phyloP scores from a whole-genome alignment of 2,113 vertebrate species.

The Xiphophorus maculatus region DNA sequence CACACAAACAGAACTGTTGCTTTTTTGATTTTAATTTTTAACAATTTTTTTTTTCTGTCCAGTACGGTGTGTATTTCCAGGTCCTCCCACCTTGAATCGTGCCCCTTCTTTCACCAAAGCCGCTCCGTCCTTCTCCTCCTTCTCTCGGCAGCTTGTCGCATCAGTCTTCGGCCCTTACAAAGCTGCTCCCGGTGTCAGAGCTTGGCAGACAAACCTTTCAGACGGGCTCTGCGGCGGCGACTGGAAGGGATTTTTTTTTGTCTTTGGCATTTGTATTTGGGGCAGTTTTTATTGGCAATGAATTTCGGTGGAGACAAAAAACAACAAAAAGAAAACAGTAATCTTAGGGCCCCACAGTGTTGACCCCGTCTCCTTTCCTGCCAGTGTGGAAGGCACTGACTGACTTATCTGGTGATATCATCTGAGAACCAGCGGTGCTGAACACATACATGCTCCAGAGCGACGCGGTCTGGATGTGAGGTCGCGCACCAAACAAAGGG shows the following conservation, averaged over 20 bases:
- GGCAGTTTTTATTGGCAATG: conserved; percentile 60
- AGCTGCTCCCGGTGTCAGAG: conserved; percentile 52
- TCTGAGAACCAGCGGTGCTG: conserved; percentile 16
- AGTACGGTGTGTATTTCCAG: conserved; percentile 43
- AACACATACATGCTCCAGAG: conserved; percentile 9
- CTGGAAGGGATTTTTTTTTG: conserved; percentile 37
- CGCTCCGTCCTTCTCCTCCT: conserved; percentile 49
- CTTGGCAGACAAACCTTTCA: conserved; percentile 56
- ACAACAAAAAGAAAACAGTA: background rate
- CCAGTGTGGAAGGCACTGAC: conserved; percentile 13
- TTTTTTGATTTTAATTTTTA: background rate
- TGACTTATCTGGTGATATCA: conserved; percentile 8
- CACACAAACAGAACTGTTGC: conserved; percentile 31
- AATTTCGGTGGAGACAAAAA: conserved; percentile 35
- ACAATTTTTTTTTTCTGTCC: background rate
- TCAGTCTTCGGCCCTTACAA: conserved; percentile 53
- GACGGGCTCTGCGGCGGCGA: conserved; percentile 50
- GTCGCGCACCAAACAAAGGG: conserved; percentile 28
- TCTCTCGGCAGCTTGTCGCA: conserved; percentile 72
- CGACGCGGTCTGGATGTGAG: conserved; percentile 28
- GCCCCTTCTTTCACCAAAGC: conserved; percentile 61
- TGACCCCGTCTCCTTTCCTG: conserved; percentile 38
- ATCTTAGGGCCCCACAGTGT: conserved; percentile 1
- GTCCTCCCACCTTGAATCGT: conserved; percentile 32
- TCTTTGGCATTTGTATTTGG: conserved; percentile 32